Base-by-base conservation (phyloP, 2,888 invertebrate species). In the Perdita meconis region DNA sequence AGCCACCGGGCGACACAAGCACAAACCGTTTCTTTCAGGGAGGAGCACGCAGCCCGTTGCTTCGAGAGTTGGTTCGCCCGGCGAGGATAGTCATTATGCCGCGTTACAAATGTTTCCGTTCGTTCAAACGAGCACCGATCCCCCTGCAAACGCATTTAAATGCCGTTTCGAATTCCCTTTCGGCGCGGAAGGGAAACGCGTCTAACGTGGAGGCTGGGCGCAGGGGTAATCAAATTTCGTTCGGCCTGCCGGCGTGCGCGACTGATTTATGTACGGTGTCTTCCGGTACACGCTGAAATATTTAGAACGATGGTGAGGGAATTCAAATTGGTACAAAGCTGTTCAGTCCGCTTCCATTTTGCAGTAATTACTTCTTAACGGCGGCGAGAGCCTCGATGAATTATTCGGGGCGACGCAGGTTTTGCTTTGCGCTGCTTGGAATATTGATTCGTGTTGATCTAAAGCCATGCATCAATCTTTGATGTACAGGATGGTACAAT, bases 101-200 rank as follows among this genome's bases (percentile, higher is more conserved):
- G 19, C 50, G 70, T 73, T 70, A 73, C 61, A 71, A 61, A 70
- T 71, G 59, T 66, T 70, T 73, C 50, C 71, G n/a, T 61, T 40
- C 56, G 56, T 22, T 57, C 40, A 22, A 69, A 60, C 47, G 59
- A 30, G 13, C 34, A 64, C 24, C 63, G 26, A 64, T 36, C 24
- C 38, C n/a, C 19, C 36, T 22, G 10, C 34, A 10, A n/a, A 42
- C 22, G 50, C 12, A 42, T 38, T 59, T 53, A 67, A 59, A 65
- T 24, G 10, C 30, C 19, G 24, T 30, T n/a, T 16, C 8, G 42
- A 30, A 10, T 3, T 26, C 38, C 47, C 64, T 24, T 13, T 26
- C 5, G 13, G 19, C 2, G 2, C 19, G 22, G 3, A 38, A 30
- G n/a, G 36, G 16, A 3, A 42, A 30, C 26, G 30, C 42, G 6